Evolutionary conservation across 1,140 invertebrate genomes (phyloP).

Genomic region (Thalassaphorura encarpata): DNA sequence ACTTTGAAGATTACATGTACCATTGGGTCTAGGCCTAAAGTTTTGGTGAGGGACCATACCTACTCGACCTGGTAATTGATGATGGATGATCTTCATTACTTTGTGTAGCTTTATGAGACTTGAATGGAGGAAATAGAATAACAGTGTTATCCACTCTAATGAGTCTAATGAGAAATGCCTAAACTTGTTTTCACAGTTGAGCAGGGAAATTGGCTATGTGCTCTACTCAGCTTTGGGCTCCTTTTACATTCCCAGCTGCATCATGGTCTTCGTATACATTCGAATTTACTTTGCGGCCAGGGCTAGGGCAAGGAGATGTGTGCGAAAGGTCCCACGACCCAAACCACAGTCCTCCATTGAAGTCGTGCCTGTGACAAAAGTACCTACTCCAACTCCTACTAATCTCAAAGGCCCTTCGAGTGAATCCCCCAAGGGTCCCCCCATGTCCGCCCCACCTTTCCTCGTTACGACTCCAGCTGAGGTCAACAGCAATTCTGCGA

Average conservation of each 20-base stretch:
- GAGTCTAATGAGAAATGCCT: constrained; percentile 21
- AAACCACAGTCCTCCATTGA: constrained; percentile 36
- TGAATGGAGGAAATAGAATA: not conserved
- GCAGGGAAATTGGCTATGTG: constrained; percentile 92
- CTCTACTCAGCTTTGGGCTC: constrained; percentile 94
- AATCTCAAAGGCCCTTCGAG: too few relatives aligned
- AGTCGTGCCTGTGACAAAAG: constrained; percentile 7
- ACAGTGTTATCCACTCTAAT: constrained; percentile 17
- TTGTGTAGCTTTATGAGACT: not conserved
- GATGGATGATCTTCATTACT: constrained; percentile 15
- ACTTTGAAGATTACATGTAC: constrained; percentile 11
- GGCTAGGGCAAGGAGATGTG: constrained; percentile 70
- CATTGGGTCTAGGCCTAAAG: constrained; percentile 3
- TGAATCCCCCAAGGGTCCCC: constrained; percentile 8
- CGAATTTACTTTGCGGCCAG: constrained; percentile 96
- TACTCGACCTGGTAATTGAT: constrained; percentile 16
- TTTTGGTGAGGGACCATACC: not conserved
- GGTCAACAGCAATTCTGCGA: not conserved
- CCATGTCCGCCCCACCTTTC: constrained; percentile 8
- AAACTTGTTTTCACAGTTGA: constrained; percentile 58
- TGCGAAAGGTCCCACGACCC: constrained; percentile 59
- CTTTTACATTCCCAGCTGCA: constrained; percentile 96
- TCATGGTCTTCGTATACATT: constrained; percentile 99
- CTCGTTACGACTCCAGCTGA: constrained; percentile 9
- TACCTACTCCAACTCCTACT: constrained; percentile 2